Conservation (phyloP, 2,797 vertebrate species). For the Halcyon badia region DNA sequence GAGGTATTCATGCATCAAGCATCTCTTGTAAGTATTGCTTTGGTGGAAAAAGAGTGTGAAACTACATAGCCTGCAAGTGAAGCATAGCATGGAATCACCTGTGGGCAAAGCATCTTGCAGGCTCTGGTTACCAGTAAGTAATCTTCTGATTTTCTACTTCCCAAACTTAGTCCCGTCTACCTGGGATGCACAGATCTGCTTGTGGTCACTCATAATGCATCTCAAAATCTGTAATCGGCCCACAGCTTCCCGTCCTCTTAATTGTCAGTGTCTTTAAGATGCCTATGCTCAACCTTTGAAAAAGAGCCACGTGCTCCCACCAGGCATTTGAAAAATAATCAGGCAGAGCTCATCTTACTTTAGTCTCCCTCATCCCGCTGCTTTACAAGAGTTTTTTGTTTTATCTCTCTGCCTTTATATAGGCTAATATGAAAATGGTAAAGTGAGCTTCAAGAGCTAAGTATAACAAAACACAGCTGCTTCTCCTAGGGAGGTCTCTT, state of each 20-base stretch:
- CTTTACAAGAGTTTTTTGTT: not conserved
- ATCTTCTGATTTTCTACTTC: not conserved
- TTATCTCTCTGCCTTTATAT: not conserved
- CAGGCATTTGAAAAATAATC: not conserved
- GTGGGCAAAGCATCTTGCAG: not conserved
- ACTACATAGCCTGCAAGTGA: not conserved
- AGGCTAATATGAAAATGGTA: not conserved
- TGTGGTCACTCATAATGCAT: not conserved
- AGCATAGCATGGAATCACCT: not conserved
- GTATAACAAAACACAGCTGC: not conserved
- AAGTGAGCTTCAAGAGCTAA: not conserved
- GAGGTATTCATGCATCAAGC: not conserved
- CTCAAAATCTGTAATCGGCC: not conserved
- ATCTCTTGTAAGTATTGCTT: not conserved
- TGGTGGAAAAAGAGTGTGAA: not conserved
- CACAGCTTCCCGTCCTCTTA: not conserved
- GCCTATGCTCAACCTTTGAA: not conserved
- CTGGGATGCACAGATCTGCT: not conserved
- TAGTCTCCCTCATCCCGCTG: not conserved
- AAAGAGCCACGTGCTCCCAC: not conserved
- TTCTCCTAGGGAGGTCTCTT: not conserved
- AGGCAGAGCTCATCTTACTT: not conserved
- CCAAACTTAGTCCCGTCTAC: accelerated
- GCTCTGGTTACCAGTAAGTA: not conserved
- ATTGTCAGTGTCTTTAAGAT: not conserved